phyloP scores from a whole-genome alignment of 2,888 invertebrate genomes.

The Scrobipalpa atriplicella region DNA sequence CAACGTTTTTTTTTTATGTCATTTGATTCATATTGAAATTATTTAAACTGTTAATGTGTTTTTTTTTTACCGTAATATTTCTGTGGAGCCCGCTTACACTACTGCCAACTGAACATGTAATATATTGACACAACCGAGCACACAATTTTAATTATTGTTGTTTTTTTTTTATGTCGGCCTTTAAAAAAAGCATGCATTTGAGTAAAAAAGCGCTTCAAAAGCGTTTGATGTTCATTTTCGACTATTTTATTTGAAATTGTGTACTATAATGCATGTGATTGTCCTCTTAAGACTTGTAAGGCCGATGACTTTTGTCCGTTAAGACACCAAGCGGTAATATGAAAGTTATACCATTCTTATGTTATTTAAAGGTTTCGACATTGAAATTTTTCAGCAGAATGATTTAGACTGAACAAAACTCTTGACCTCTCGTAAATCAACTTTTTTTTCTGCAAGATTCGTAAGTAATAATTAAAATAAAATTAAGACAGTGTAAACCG shows the following conservation, averaged over 20 bases:
- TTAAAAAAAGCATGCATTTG: background rate
- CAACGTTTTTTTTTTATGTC: background rate
- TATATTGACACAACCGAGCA: constrained; percentile 15
- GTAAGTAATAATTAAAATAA: no score
- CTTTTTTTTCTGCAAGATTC: background rate
- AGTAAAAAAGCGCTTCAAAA: background rate
- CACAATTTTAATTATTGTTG: constrained; percentile 16
- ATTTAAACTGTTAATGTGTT: background rate
- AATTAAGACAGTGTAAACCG: no score
- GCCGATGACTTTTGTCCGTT: constrained; percentile 1
- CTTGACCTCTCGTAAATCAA: no score
- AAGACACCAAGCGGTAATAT: background rate
- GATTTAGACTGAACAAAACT: no score
- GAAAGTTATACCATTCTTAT: background rate
- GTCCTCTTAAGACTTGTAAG: background rate
- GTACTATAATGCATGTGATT: background rate
- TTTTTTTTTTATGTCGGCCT: background rate
- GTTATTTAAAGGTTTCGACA: no score
- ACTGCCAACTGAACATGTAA: constrained; percentile 17
- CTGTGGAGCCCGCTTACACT: constrained; percentile 6
- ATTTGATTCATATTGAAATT: background rate
- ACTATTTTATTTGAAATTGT: background rate
- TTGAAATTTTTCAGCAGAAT: no score
- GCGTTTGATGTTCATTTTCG: background rate
- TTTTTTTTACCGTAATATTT: background rate